Percentiles rank a stretch among this genome's conserved stretches.
Evolutionary conservation across 2,888 invertebrate species (phyloP).

Genomic region (Micoletzkya japonica): DNA sequence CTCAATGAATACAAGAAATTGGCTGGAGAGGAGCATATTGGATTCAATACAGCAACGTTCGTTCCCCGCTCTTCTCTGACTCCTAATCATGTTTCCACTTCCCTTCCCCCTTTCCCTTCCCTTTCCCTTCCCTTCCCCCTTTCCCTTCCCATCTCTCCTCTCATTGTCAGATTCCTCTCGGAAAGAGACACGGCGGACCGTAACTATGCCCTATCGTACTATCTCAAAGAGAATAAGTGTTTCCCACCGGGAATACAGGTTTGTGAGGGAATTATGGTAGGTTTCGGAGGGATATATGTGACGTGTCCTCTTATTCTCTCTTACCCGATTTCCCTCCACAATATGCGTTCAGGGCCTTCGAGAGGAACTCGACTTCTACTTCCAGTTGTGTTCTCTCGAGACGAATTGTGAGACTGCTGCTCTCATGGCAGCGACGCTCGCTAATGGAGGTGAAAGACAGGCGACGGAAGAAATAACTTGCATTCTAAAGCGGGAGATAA

Average conservation of each 20-base stretch:
- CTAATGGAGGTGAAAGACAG: slow-evolving; percentile 78
- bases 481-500: not conserved
- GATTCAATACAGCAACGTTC: slow-evolving; percentile 88
- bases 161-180: slow-evolving; percentile 80
- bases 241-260: slow-evolving; percentile 48
- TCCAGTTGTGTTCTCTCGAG: slow-evolving; percentile 90
- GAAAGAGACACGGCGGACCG: slow-evolving; percentile 93
- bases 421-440: slow-evolving; percentile 90
- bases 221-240: slow-evolving; percentile 80
- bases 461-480: not conserved
- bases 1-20: slow-evolving; percentile 67
- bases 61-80: too few species aligned
- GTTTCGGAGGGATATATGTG: slow-evolving; percentile 1
- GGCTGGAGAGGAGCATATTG: slow-evolving; percentile 81
- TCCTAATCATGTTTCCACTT: too few species aligned
- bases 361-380: slow-evolving; percentile 67
- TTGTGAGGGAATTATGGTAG: slow-evolving; percentile 25
- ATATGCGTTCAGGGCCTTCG: slow-evolving; percentile 33
- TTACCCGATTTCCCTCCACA: too few species aligned
- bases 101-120: not conserved
- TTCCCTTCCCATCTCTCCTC: not conserved
- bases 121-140: not conserved
- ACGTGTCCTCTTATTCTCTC: slow-evolving; percentile 70
- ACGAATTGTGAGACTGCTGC: slow-evolving; percentile 88
- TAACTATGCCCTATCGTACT: slow-evolving; percentile 94